Percentiles rank a stretch among this genome's conserved stretches.
Conservation (phyloP, 2,888 invertebrate species). For the Tridacna crocea region DNA sequence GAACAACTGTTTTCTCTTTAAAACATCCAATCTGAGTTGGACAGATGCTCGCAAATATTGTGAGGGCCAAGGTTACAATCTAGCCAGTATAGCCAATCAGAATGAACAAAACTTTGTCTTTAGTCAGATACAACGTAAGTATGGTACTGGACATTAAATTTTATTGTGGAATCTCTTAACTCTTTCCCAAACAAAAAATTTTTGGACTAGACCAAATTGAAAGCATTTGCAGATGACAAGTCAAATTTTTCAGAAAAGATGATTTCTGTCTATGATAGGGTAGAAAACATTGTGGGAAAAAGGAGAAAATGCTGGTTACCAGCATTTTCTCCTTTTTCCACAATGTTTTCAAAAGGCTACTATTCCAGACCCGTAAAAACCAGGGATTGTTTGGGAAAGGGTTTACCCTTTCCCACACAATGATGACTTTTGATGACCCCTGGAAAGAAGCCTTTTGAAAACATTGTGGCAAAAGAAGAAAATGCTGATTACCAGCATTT, state of each 20-base stretch:
- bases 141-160: neutral
- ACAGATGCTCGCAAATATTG: slow-evolving; percentile 51
- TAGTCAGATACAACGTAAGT: slow-evolving; percentile 63
- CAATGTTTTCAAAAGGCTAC: no score
- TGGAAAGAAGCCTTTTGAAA: neutral
- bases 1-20: slow-evolving; percentile 50
- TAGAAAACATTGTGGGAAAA: neutral
- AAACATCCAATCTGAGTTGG: slow-evolving; percentile 32
- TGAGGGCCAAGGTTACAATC: slow-evolving; percentile 24
- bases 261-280: no score
- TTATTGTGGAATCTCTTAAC: neutral
- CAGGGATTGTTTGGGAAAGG: no score
- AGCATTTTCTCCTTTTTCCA: neutral
- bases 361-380: no score
- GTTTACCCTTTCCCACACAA: no score
- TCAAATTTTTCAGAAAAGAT: no score
- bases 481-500: no score
- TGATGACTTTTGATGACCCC: neutral
- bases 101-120: slow-evolving; percentile 68
- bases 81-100: slow-evolving; percentile 63
- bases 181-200: no score
- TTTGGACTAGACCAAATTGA: no score
- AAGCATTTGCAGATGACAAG: no score
- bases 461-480: neutral
- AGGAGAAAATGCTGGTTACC: neutral